A percentile compares a stretch with the other conserved stretches of the same genome.
These are phyloP conservation scores for Cebidichthys violaceus DNA, from an alignment of 2,113 vertebrate genomes.

Conservation along the genomic window DNA sequence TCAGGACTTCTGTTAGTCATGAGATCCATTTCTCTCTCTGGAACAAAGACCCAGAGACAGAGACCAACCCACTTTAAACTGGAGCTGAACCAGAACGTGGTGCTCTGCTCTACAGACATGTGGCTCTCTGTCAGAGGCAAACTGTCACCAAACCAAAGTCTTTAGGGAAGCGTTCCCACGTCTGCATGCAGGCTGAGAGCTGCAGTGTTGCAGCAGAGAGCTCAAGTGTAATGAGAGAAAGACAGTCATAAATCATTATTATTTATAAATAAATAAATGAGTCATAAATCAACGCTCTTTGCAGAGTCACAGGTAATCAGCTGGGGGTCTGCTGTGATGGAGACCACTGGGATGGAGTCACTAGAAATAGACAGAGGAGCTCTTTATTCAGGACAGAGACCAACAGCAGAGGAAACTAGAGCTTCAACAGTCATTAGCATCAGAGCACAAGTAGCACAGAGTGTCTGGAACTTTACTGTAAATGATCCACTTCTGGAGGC, in stretches of 20 bases:
- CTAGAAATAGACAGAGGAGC: constrained; percentile 64
- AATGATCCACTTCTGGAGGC: constrained; percentile 39
- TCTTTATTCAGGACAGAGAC: constrained; percentile 69
- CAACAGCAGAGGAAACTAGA: constrained; percentile 60
- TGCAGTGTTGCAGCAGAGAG: constrained; percentile 33
- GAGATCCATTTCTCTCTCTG: background rate
- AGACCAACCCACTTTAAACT: constrained; percentile 15
- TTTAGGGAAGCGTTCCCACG: constrained; percentile 37
- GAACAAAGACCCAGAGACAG: constrained; percentile 11
- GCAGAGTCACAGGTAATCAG: constrained; percentile 57
- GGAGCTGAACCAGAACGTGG: constrained; percentile 26
- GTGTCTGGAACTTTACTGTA: constrained; percentile 39
- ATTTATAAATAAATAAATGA: no score
- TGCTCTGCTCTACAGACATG: constrained; percentile 9
- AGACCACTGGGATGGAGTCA: constrained; percentile 66
- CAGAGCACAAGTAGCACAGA: constrained; percentile 14
- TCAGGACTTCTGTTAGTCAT: background rate
- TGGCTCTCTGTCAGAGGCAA: constrained; percentile 33
- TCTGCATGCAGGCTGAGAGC: constrained; percentile 19
- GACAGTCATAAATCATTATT: no score
- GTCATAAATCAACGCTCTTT: constrained; percentile 65
- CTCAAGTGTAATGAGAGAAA: constrained; percentile 37
- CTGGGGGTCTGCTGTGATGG: constrained; percentile 53
- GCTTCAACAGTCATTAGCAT: constrained; percentile 64
- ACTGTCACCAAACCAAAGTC: constrained; percentile 40